These are phyloP conservation scores for Hemiscyllium ocellatum DNA, from an alignment of 2,113 vertebrate species.

Conservation along the genomic window DNA sequence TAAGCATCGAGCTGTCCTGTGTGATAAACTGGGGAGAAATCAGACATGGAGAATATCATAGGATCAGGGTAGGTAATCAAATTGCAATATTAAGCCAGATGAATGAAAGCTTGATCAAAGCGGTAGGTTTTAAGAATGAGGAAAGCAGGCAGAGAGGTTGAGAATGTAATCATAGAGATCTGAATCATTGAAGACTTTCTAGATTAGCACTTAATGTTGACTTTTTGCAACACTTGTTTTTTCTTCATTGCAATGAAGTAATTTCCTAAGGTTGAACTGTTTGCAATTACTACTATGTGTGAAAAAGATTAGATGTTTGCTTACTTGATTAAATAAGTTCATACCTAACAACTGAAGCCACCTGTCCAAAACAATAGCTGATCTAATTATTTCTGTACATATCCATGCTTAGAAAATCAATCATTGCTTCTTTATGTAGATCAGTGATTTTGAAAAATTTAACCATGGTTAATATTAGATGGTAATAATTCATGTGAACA, in stretches of 20 bases:
- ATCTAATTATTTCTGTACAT: neutral
- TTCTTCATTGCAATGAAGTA: neutral
- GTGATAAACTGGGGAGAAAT: no score
- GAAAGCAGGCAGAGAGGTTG: no score
- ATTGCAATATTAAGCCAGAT: no score
- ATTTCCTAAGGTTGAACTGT: neutral
- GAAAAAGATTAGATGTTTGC: neutral
- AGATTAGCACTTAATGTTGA: neutral
- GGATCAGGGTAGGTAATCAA: no score
- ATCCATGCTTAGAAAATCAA: neutral
- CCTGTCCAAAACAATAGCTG: neutral
- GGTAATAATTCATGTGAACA: neutral
- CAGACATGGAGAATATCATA: no score
- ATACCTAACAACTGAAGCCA: neutral
- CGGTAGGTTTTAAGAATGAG: no score
- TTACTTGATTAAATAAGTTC: neutral
- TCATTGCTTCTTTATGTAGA: neutral
- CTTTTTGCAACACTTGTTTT: no score
- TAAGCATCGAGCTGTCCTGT: no score
- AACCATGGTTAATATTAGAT: neutral
- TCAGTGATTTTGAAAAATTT: neutral
- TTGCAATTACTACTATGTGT: neutral
- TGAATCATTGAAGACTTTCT: no score
- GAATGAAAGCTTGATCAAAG: no score
- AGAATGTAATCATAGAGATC: no score